Evolutionary conservation across 2,113 vertebrate genomes (phyloP).

Genomic region (Notothenia rossii): DNA sequence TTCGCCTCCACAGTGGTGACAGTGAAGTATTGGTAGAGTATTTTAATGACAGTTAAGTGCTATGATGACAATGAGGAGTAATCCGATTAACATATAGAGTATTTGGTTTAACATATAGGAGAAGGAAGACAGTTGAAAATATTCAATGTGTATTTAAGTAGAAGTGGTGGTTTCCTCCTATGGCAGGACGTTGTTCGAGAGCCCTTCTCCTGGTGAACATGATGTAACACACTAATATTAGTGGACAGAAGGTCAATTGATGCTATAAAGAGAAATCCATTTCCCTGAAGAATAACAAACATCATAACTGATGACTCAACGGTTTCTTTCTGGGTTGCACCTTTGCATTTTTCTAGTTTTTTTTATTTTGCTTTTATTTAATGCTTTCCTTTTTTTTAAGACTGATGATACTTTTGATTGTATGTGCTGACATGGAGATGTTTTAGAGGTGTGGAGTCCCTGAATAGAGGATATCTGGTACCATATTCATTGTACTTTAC

Average conservation of each 20-base stretch:
- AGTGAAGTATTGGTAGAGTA: conserved; percentile 66
- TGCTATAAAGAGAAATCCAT: conserved; percentile 50
- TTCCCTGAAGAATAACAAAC: conserved; percentile 56
- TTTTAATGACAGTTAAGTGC: conserved; percentile 59
- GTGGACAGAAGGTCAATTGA: conserved; percentile 54
- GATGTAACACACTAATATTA: conserved; percentile 58
- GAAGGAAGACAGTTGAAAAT: conserved; percentile 51
- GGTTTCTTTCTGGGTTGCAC: conserved; percentile 67
- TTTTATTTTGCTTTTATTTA: conserved; percentile 25
- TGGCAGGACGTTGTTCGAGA: conserved; percentile 92
- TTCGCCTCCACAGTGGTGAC: conserved; percentile 54
- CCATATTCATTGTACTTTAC: conserved; percentile 48
- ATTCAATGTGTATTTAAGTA: conserved; percentile 73
- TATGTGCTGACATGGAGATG: conserved; percentile 22
- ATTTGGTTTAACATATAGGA: conserved; percentile 50
- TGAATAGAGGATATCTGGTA: conserved; percentile 24
- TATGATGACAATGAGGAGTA: conserved; percentile 65
- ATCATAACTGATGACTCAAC: conserved; percentile 62
- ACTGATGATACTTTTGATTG: conserved; percentile 32
- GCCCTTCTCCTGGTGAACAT: conserved; percentile 59
- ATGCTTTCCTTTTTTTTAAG: conserved; percentile 51
- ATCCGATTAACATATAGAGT: conserved; percentile 54
- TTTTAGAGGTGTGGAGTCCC: conserved; percentile 17
- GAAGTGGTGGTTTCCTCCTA: conserved; percentile 97
- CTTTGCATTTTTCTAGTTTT: conserved; percentile 47